Base-by-base conservation (phyloP, 2,797 vertebrate genomes). In the Hafferia zeledoni region DNA sequence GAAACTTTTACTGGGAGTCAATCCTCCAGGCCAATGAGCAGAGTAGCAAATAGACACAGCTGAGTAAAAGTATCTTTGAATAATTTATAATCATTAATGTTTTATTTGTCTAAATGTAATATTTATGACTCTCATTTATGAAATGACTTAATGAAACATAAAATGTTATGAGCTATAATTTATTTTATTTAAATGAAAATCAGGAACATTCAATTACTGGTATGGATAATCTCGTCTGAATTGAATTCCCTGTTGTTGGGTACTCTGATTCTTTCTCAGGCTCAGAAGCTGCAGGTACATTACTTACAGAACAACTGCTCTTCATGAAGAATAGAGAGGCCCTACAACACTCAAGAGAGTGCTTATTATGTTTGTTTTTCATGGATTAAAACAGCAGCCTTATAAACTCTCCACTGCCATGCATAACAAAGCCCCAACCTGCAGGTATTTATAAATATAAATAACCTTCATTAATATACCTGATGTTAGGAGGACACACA, bases 21-120 rank as follows among this genome's bases (percentile, higher is more conserved):
- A 6, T 79, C 77, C 83, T 87, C 28, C 56, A 64, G 50, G 83
- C 43, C 79, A 90, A 63, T 37, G 31, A 95, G 41, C 68, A 87
- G 63, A 91, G 78, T 3, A 2, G 69, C 25, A 89, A 89, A 87
- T 31, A 79, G 69, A 78, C 6, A 71, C 41, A 49, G 64, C 68
- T n/a, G 10, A 88, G 47, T 90, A 67, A 94, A 94, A 93, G 53
- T 63, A 91, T 4, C 5, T 39, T 64, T 93, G 63, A 83, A 95
- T 90, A 93, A 95, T 94, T 89, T 83, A 89, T 52, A 70, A 74
- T 76, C 75, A 90, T 78, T 46, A 92, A 84, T 90, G 83, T 95
- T 93, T 87, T 92, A 83, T 78, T 93, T 94, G 46, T 86, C 76
- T 79, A 55, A 82, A 79, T 90, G 63, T 30, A 94, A 87, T 87